phyloP scores from a whole-genome alignment of 2,888 invertebrate genomes.

The Napeogenes sylphis region DNA sequence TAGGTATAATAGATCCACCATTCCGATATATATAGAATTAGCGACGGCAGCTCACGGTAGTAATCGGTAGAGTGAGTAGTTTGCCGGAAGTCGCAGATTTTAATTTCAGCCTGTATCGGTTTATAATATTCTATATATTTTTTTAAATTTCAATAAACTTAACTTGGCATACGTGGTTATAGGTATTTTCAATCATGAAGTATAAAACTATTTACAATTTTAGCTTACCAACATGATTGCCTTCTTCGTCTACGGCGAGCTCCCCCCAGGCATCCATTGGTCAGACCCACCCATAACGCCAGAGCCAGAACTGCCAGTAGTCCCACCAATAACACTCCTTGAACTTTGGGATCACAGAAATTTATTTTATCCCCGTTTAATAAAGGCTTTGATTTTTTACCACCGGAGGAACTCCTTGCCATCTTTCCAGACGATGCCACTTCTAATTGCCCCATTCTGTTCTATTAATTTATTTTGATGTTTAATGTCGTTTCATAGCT shows the following conservation, averaged over 20 bases:
- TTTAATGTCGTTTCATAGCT: constrained; percentile 11
- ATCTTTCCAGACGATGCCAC: constrained; percentile 39
- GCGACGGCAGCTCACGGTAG: too few relatives aligned
- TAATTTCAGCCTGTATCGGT: too few relatives aligned
- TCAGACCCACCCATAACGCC: constrained; percentile 49
- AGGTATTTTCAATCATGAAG: too few relatives aligned
- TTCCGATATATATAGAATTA: too few relatives aligned
- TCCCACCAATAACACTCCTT: constrained; percentile 42
- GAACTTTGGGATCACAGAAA: constrained; percentile 46
- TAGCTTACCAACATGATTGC: constrained; percentile 29
- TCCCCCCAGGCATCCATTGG: constrained; percentile 42
- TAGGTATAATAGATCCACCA: too few relatives aligned
- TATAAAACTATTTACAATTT: too few relatives aligned
- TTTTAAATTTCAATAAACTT: too few relatives aligned
- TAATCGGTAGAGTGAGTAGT: too few relatives aligned
- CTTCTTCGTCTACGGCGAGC: constrained; percentile 41
- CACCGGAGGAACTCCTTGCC: constrained; percentile 37
- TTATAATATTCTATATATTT: too few relatives aligned
- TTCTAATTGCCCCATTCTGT: constrained; percentile 42
- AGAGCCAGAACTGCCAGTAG: constrained; percentile 44
- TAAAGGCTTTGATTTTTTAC: constrained; percentile 30
- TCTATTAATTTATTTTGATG: constrained; percentile 5
- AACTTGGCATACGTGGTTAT: too few relatives aligned
- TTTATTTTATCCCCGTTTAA: constrained; percentile 20
- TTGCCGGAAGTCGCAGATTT: too few relatives aligned